Conservation (phyloP, 2,888 invertebrate genomes). For the Therioaphis trifolii region DNA sequence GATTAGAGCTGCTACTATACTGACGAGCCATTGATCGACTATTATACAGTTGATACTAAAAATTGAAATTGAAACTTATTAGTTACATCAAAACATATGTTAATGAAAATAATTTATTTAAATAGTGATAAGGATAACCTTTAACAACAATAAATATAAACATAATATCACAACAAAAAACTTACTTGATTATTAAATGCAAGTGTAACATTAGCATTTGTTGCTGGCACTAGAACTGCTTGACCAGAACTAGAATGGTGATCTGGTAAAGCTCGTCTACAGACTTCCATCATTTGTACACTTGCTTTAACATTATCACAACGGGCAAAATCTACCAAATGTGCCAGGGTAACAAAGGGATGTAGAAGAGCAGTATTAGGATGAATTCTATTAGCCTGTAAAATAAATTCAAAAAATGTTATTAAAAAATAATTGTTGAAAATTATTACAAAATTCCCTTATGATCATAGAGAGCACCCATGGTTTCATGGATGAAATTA, state of each 20-base stretch:
- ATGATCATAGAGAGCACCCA: no score
- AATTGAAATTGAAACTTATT: conserved; percentile 65
- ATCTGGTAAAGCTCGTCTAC: conserved; percentile 72
- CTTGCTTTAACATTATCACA: conserved; percentile 97
- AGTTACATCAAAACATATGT: no score
- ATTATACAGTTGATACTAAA: conserved; percentile 85
- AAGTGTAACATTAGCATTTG: conserved; percentile 87
- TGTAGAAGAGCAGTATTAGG: conserved; percentile 96
- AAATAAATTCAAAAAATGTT: conserved; percentile 60
- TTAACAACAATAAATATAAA: neutral
- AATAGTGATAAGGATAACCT: neutral
- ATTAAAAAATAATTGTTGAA: no score
- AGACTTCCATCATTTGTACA: conserved; percentile 95
- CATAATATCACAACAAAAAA: neutral
- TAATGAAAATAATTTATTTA: neutral
- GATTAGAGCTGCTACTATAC: conserved; percentile 77
- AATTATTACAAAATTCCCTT: no score
- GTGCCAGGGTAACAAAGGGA: conserved; percentile 92
- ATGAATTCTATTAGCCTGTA: conserved; percentile 89
- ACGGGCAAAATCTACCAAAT: conserved; percentile 95
- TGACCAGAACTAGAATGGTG: conserved; percentile 71
- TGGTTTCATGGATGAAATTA: no score
- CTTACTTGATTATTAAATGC: conserved; percentile 82
- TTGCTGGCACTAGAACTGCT: conserved; percentile 78
- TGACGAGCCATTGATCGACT: conserved; percentile 78